Base-by-base conservation (phyloP, 2,797 vertebrate species). In the Lepus townsendii region DNA sequence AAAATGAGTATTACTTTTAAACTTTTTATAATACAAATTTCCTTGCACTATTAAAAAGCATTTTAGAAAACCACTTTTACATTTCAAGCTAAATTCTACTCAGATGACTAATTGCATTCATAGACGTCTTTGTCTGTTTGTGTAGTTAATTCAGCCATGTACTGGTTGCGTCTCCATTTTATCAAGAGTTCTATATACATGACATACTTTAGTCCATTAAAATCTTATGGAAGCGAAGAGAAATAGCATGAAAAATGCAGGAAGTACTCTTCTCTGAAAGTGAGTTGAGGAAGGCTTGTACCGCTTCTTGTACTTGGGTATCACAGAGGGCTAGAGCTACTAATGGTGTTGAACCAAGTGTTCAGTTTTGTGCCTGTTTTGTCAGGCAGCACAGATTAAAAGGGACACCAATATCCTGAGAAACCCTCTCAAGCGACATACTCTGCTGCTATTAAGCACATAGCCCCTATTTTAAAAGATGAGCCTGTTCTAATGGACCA, bases 221-320 rank as follows among this genome's bases (percentile, higher is more conserved):
- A 92, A 77, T 96, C 83, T 95, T 85, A 95, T 17, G 93, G 9
- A 63, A 71, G 60, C 91, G 83, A 86, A 93, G 19, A 47, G 87
- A 97, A 96, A 96, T 20, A 0, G 66, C 90, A 91, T 89, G n/a
- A 96, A 96, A 97, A 95, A 19, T 96, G 27, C 14, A 95, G 10
- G 4, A 91, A 27, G 60, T 82, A 12, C 22, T 91, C 89, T 95
- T 0, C 77, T 85, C n/a, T 90, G 60, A 95, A 97, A 96, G 75
- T 1, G 22, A 92, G 93, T 73, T 69, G 0, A 1, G 77, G 71
- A 73, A 42, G 0, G 0, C 20, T 38, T 82, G 76, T 69, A 26
- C 54, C 57, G 72, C 24, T 90, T 92, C 83, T 69, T 83, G 71
- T 95, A 63, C 72, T 92, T 92, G 93, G 76, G 11, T 66, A 19